Evolutionary conservation across 2,888 invertebrate species (phyloP).

Genomic region (Unio pictorum): DNA sequence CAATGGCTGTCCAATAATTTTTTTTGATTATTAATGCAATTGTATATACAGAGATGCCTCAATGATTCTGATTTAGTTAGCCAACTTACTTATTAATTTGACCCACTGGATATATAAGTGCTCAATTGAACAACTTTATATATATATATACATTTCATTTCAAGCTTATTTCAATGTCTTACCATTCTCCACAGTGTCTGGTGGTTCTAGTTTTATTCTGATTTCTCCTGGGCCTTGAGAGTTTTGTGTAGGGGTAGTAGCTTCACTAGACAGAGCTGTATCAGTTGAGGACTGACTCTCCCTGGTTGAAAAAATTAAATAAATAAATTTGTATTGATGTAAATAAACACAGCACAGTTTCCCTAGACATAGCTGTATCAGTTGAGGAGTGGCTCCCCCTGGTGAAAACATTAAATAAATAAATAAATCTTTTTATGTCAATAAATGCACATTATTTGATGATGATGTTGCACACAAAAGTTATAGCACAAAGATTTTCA

Average conservation of each 20-base stretch:
- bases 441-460: no score
- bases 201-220: constrained; percentile 61
- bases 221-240: constrained; percentile 37
- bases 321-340: background rate
- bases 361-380: constrained; percentile 69
- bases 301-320: constrained; percentile 25
- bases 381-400: constrained; percentile 71
- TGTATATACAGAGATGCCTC: no score
- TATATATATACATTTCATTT: background rate
- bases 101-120: no score
- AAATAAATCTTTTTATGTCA: no score
- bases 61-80: no score
- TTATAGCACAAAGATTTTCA: no score
- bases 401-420: constrained; percentile 7
- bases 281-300: constrained; percentile 71
- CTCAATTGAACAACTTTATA: background rate
- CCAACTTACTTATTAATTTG: no score
- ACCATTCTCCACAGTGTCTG: constrained; percentile 66
- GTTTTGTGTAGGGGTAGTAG: constrained; percentile 59
- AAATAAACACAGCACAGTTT: constrained; percentile 32
- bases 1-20: no score
- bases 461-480: no score
- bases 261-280: constrained; percentile 69
- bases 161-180: constrained; percentile 5
- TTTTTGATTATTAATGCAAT: no score